Conservation (phyloP, 2,113 vertebrate genomes). For the Drymodes brunneopygia region DNA sequence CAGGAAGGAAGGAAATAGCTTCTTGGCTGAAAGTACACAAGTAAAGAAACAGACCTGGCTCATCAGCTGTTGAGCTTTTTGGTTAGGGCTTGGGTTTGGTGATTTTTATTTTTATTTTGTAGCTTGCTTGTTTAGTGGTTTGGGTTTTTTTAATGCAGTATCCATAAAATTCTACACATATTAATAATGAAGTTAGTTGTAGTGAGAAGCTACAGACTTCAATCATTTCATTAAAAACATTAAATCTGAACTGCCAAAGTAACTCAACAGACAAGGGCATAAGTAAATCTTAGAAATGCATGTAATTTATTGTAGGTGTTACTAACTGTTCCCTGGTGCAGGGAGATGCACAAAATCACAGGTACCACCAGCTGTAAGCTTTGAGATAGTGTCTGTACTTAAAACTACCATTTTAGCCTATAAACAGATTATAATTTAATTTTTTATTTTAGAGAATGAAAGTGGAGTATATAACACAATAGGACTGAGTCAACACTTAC, state of each 20-base stretch:
- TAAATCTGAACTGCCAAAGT: background rate
- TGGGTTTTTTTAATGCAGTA: background rate
- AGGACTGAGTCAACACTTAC: background rate
- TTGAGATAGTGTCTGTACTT: background rate
- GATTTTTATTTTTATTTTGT: background rate
- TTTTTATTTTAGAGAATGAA: background rate
- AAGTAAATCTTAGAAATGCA: background rate
- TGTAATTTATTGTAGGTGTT: background rate
- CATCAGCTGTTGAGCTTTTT: background rate
- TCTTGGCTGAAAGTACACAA: background rate
- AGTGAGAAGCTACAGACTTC: background rate
- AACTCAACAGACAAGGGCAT: background rate
- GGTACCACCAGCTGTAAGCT: background rate
- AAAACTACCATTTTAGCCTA: background rate
- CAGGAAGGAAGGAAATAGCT: slow-evolving; percentile 12
- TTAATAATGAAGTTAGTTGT: background rate
- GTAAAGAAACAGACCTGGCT: background rate
- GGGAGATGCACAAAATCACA: background rate
- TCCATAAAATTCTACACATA: background rate
- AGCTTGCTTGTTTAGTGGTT: background rate
- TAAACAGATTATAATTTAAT: background rate
- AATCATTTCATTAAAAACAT: background rate
- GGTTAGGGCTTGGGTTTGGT: background rate
- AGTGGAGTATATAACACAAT: background rate
- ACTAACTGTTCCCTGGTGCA: background rate